Base-by-base conservation (phyloP, 92 coral and sea anemone species). In the Muricea muricata region DNA sequence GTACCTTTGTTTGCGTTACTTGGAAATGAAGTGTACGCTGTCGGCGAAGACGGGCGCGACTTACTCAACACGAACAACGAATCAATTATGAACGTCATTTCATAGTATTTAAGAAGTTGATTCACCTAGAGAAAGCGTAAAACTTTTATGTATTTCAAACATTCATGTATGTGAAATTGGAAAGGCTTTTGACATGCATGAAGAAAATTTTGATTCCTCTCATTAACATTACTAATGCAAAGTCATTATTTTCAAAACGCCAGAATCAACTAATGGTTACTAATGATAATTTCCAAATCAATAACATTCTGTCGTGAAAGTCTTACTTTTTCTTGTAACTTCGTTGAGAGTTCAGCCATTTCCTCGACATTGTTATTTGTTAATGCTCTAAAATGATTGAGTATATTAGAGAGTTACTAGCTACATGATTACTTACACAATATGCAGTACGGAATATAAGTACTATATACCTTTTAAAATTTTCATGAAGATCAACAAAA, bases 31-130 rank as follows among this genome's bases (percentile, higher is more conserved):
- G 69, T 47, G 29, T 32, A 61, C 5, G 61, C 35, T 0, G 58
- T 33, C n/a, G 67, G 77, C 14, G 98, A 85, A 58, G 87, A 82
- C 21, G 99, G 99, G 47, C 94, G 97, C 37, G 97, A 94, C 57
- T 87, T 89, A 70, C 92, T 93, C 63, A 96, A 65, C 39, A 91
- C 71, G 18, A 90, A 79, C 67, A 96, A 70, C 7, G 99, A 94
- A 17, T 96, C 97, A n/a, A 86, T 93, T 2, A 96, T 95, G 55
- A 96, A 73, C n/a, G 93, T 78, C 29, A 90, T 71, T 56, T 94
- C 93, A 29, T 94, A 91, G 39, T 94, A 91, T 61, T 88, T 93
- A 2, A 96, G 91, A 79, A 96, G 83, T 57, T 93, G 94, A 42
- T 81, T 84, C 26, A 91, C 87, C 99, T 96, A 61, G 3, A 55